phyloP scores from a whole-genome alignment of 2,797 vertebrate species.

The Sebastes trivittatus region DNA sequence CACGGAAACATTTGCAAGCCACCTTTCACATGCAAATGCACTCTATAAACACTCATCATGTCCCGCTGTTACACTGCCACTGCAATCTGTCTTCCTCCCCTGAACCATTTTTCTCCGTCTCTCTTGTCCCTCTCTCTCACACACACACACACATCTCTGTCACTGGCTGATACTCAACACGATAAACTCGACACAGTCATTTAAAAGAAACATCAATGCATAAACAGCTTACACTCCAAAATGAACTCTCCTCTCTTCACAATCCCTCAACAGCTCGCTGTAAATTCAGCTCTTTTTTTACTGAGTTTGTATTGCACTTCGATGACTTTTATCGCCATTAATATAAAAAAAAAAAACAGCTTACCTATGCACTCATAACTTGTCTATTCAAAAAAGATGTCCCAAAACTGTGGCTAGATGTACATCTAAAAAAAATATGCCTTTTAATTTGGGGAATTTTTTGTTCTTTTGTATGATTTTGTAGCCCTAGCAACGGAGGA shows the following conservation, averaged over 20 bases:
- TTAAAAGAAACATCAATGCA: conserved; percentile 29
- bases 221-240: not conserved
- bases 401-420: not conserved
- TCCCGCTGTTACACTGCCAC: not conserved
- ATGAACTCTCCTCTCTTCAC: not conserved
- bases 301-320: not conserved
- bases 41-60: conserved; percentile 20
- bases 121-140: not conserved
- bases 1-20: not conserved
- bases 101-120: conserved; percentile 1
- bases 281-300: not conserved
- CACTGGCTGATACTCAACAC: conserved; percentile 11
- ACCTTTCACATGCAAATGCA: conserved; percentile 45
- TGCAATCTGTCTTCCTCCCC: conserved; percentile 27
- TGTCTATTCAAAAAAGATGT: not conserved
- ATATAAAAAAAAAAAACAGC: not conserved
- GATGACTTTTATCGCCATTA: not conserved
- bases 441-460: not conserved
- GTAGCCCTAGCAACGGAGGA: not conserved
- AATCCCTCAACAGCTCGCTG: not conserved
- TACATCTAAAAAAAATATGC: not conserved
- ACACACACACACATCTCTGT: not conserved
- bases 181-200: conserved; percentile 35
- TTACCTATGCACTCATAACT: not conserved
- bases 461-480: not conserved